A percentile compares a stretch with the other conserved stretches of the same genome.
These are phyloP conservation scores for Nomia melanderi DNA, from an alignment of 1,140 invertebrate species.

Conservation along the genomic window DNA sequence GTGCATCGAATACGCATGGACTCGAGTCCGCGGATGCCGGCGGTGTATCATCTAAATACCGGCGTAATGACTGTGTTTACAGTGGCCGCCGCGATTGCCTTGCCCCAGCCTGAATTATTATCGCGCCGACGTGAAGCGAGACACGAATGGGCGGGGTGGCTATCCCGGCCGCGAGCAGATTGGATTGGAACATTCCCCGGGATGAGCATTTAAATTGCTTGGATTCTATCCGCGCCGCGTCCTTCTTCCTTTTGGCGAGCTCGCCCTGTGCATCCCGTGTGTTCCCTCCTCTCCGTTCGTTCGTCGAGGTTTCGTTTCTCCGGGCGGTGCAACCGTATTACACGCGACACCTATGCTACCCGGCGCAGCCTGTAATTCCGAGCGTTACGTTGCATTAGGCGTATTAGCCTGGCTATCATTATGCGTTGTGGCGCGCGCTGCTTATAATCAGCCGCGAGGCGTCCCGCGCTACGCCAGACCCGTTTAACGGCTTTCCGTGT, in stretches of 20 bases:
- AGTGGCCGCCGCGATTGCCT: conserved; percentile 30
- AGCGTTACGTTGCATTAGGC: conserved; percentile 56
- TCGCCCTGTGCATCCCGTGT: not conserved
- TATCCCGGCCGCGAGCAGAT: conserved; percentile 25
- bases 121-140: conserved; percentile 37
- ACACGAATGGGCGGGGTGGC: conserved; percentile 57
- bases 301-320: not conserved
- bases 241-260: conserved; percentile 2
- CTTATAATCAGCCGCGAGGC: conserved; percentile 43
- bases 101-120: conserved; percentile 56
- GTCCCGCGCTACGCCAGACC: not conserved
- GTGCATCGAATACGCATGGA: conserved; percentile 50
- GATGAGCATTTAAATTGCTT: conserved; percentile 53
- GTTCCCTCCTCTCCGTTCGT: not conserved
- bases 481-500: conserved; percentile 7
- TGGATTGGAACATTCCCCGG: conserved; percentile 38
- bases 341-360: conserved; percentile 39
- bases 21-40: not conserved
- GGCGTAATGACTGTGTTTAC: conserved; percentile 55
- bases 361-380: conserved; percentile 48
- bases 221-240: conserved; percentile 32
- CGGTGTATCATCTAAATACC: conserved; percentile 45
- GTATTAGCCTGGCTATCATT: conserved; percentile 52
- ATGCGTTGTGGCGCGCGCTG: conserved; percentile 9
- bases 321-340: conserved; percentile 47